These are phyloP conservation scores for Heliconius sara DNA, from an alignment of 2,888 invertebrate species.

Conservation along the genomic window DNA sequence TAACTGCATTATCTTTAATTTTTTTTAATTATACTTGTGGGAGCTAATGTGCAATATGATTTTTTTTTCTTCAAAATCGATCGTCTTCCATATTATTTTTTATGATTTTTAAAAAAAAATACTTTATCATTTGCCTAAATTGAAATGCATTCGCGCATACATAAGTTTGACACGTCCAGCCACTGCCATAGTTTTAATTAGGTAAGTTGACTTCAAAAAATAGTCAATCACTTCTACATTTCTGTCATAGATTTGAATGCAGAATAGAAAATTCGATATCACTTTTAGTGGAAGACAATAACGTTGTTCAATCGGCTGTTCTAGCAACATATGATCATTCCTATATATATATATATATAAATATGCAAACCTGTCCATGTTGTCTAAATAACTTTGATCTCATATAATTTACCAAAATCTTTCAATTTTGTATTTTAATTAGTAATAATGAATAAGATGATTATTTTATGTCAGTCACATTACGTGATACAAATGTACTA, in stretches of 20 bases:
- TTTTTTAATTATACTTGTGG: slow-evolving; percentile 31
- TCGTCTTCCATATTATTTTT: slow-evolving; percentile 47
- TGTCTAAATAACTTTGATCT: slow-evolving; percentile 65
- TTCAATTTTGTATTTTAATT: slow-evolving; percentile 53
- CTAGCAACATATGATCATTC: slow-evolving; percentile 52
- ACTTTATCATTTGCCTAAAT: slow-evolving; percentile 28
- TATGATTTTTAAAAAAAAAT: background rate
- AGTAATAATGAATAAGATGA: slow-evolving; percentile 36
- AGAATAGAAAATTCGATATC: slow-evolving; percentile 20
- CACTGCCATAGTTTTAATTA: slow-evolving; percentile 74
- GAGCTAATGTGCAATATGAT: slow-evolving; percentile 47
- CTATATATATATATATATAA: slow-evolving; percentile 29
- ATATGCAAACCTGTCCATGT: slow-evolving; percentile 45
- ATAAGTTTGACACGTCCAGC: slow-evolving; percentile 55
- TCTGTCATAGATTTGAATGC: slow-evolving; percentile 30
- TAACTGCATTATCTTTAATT: slow-evolving; percentile 1
- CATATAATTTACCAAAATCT: slow-evolving; percentile 73
- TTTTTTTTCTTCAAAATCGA: slow-evolving; percentile 39
- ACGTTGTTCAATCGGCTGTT: slow-evolving; percentile 39
- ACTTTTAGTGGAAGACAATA: slow-evolving; percentile 49
- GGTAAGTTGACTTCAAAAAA: slow-evolving; percentile 54
- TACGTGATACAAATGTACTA: background rate
- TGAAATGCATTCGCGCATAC: slow-evolving; percentile 26
- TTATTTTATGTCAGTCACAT: slow-evolving; percentile 14
- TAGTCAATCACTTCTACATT: slow-evolving; percentile 28